Evolutionary conservation across 2,888 invertebrate species (phyloP).

Genomic region (Synanthedon andrenaeformis): DNA sequence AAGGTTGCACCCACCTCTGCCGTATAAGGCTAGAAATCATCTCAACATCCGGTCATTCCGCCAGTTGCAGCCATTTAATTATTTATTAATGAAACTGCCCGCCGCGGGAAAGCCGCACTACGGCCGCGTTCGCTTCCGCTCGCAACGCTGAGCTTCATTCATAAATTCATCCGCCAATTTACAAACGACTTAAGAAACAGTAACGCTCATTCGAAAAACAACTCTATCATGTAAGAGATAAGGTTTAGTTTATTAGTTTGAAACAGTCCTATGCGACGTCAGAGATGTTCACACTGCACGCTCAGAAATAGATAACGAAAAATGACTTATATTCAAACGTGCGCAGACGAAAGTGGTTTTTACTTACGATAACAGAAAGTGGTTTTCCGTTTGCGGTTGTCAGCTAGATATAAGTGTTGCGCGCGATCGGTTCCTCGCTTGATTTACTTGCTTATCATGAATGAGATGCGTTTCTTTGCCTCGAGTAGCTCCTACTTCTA

Average conservation of each 20-base stretch:
- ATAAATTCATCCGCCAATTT: slow-evolving; percentile 41
- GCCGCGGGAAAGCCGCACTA: slow-evolving; percentile 67
- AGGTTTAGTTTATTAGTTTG: not conserved
- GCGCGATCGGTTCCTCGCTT: slow-evolving; percentile 44
- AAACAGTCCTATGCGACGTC: slow-evolving; percentile 21
- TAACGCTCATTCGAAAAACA: slow-evolving; percentile 19
- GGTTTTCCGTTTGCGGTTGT: slow-evolving; percentile 57
- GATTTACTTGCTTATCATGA: slow-evolving; percentile 64
- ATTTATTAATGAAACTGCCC: slow-evolving; percentile 68
- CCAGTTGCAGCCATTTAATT: slow-evolving; percentile 64
- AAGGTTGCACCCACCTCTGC: slow-evolving; percentile 27
- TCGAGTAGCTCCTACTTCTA: slow-evolving; percentile 31
- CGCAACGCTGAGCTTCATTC: slow-evolving; percentile 67
- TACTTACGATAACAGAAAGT: slow-evolving; percentile 54
- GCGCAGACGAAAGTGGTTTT: slow-evolving; percentile 60
- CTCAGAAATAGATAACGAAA: slow-evolving; percentile 58
- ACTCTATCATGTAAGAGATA: slow-evolving; percentile 20
- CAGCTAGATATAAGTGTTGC: slow-evolving; percentile 41
- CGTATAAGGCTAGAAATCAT: slow-evolving; percentile 57
- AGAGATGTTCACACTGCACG: slow-evolving; percentile 16
- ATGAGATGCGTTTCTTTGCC: slow-evolving; percentile 60
- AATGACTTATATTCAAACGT: slow-evolving; percentile 55
- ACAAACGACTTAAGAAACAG: slow-evolving; percentile 23
- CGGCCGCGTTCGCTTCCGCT: slow-evolving; percentile 64
- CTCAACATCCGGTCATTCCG: slow-evolving; percentile 64